Evolutionary conservation across 2,113 vertebrate species (phyloP), one percentile per base, ranked within the genome.

Genomic region (Amblyornis subalaris): DNA sequence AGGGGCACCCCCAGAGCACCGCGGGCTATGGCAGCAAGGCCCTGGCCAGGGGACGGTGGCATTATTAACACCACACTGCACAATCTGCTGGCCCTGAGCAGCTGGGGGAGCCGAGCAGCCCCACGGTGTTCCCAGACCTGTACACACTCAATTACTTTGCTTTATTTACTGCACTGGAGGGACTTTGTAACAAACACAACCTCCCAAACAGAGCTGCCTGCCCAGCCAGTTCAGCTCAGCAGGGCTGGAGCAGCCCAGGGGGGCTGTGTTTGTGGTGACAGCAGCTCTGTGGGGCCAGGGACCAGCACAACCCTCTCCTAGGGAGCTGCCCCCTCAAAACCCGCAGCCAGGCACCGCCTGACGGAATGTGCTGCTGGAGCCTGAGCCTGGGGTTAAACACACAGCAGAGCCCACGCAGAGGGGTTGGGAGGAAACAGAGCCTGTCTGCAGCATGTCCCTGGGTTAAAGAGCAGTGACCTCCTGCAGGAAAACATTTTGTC

Each of bases 1-100:
- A 15, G 0, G 7, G 55, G n/a, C 6, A 35, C 35, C 65, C 65
- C 65, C 40, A 3, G 2, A 42, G 12, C 74, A 74, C 0, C 0
- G 6, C 19, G 3, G n/a, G 11, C 7, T 5, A 20, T 18, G 48
- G 85, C 72, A 64, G 14, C 29, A 53, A 22, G 31, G n/a, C 26
- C 33, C 57, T 38, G 64, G 28, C 29, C 57, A 36, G 57, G 24
- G 12, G 25, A 54, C 4, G 2, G 7, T 14, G 54, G 48, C 15
- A 25, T 14, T 25, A 38, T 38, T 10, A 7, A 6, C 12, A 23
- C 5, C 28, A 40, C 8, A 1, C 11, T 4, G 55, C 60, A 14
- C 0, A 2, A 20, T 1, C 33, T 48, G 89, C 70, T 28, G 66
- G 3, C 28, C 19, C 57, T 16, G 75, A 69, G 91, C 55, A 24